A percentile compares a stretch with the other conserved stretches of the same genome.
Conservation (phyloP, 2,888 invertebrate species). For the Margaritifera margaritifera region DNA sequence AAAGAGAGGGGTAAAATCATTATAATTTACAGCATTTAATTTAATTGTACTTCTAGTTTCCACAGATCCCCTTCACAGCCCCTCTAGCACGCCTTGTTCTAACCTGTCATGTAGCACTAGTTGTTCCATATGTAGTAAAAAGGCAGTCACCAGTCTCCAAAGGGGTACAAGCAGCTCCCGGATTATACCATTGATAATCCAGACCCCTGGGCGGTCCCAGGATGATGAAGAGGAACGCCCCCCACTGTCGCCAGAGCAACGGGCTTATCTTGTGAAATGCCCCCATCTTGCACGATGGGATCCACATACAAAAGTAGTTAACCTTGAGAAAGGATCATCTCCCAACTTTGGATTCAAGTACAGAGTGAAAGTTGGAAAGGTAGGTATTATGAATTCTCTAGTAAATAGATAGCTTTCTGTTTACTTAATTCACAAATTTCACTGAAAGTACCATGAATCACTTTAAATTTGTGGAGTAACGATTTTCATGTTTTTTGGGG, state of each 20-base stretch:
- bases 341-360: conserved; percentile 50
- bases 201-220: conserved; percentile 7
- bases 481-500: too few relatives aligned
- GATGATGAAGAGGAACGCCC: conserved; percentile 9
- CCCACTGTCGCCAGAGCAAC: conserved; percentile 1
- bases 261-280: conserved; percentile 1
- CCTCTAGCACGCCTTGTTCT: too few relatives aligned
- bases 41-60: too few relatives aligned
- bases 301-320: conserved; percentile 46
- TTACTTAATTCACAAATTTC: too few relatives aligned
- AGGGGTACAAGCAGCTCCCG: conserved; percentile 5
- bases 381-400: conserved; percentile 16
- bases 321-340: conserved; percentile 34
- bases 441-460: too few relatives aligned
- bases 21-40: too few relatives aligned
- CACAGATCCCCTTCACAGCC: too few relatives aligned
- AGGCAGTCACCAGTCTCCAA: conserved; percentile 1
- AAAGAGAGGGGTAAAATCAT: too few relatives aligned
- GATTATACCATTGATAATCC: conserved; percentile 9
- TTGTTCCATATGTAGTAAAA: not conserved
- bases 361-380: conserved; percentile 52
- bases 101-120: too few relatives aligned
- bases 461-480: too few relatives aligned
- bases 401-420: too few relatives aligned
- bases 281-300: conserved; percentile 58